phyloP scores from a whole-genome alignment of 35 echinoderm and acorn worm species.

The Eucidaris tribuloides region DNA sequence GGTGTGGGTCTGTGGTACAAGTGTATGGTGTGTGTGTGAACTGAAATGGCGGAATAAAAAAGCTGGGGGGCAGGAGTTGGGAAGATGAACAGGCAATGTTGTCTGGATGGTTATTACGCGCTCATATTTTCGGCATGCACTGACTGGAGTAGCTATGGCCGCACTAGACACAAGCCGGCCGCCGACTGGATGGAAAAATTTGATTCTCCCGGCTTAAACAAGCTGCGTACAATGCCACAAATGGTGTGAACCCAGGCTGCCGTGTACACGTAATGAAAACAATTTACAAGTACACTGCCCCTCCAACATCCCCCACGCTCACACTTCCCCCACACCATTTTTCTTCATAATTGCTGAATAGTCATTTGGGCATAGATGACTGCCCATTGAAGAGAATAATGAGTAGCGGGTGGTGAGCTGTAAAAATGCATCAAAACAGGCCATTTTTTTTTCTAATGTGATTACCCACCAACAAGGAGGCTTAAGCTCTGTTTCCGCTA shows the following conservation, averaged over 20 bases:
- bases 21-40: too few species aligned
- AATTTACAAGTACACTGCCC: slow-evolving; percentile 4
- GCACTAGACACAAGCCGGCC: background rate
- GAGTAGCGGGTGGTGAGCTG: slow-evolving; percentile 25
- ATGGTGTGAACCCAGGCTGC: slow-evolving; percentile 4
- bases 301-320: background rate
- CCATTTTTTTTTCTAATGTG: slow-evolving; percentile 17
- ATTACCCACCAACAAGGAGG: slow-evolving; percentile 10
- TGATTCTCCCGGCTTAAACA: slow-evolving; percentile 19
- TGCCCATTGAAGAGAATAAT: slow-evolving; percentile 4
- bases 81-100: too few species aligned
- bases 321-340: background rate
- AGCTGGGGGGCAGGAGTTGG: too few species aligned
- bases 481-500: slow-evolving; percentile 11
- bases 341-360: background rate
- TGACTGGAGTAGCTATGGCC: slow-evolving; percentile 8
- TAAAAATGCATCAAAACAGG: slow-evolving; percentile 6
- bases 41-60: too few species aligned
- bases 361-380: slow-evolving; percentile 19
- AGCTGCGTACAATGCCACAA: slow-evolving; percentile 21
- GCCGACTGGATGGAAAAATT: slow-evolving; percentile 30
- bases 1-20: too few species aligned
- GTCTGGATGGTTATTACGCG: slow-evolving; percentile 21
- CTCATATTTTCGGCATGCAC: slow-evolving; percentile 34
- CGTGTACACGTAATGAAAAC: slow-evolving; percentile 1